Conservation (phyloP, 2,797 vertebrate genomes). For the Natrix natrix region DNA sequence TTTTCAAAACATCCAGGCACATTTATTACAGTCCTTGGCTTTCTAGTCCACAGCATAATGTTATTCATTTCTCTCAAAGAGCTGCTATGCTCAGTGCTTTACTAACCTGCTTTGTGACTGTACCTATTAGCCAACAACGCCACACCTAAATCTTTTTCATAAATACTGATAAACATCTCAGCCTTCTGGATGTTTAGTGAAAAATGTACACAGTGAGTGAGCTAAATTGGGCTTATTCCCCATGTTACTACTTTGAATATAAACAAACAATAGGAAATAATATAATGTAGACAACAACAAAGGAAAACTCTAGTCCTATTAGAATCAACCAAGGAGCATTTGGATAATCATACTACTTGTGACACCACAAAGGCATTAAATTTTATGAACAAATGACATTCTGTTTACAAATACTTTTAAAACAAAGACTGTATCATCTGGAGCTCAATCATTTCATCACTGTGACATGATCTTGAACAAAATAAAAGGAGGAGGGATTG, state of each 20-base stretch:
- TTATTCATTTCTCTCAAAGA: constrained; percentile 56
- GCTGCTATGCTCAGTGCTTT: constrained; percentile 51
- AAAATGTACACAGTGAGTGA: not conserved
- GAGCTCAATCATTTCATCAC: not conserved
- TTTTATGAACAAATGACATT: not conserved
- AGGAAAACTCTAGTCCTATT: not conserved
- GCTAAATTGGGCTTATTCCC: not conserved
- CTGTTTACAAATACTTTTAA: not conserved
- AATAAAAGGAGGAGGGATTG: not conserved
- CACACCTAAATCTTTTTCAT: no score
- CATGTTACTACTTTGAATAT: not conserved
- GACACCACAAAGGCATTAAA: not conserved
- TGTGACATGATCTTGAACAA: not conserved
- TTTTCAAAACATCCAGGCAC: constrained; percentile 50
- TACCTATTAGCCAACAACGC: not conserved
- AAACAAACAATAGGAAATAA: not conserved
- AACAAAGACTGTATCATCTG: not conserved
- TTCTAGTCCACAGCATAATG: constrained; percentile 54
- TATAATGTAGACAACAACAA: not conserved
- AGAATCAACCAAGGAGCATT: not conserved
- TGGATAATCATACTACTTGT: not conserved
- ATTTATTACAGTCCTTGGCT: constrained; percentile 14
- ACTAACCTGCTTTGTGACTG: constrained; percentile 28
- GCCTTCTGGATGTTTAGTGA: not conserved
- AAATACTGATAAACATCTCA: not conserved